phyloP scores from a whole-genome alignment of 2,113 vertebrate species.

The Mohoua ochrocephala region DNA sequence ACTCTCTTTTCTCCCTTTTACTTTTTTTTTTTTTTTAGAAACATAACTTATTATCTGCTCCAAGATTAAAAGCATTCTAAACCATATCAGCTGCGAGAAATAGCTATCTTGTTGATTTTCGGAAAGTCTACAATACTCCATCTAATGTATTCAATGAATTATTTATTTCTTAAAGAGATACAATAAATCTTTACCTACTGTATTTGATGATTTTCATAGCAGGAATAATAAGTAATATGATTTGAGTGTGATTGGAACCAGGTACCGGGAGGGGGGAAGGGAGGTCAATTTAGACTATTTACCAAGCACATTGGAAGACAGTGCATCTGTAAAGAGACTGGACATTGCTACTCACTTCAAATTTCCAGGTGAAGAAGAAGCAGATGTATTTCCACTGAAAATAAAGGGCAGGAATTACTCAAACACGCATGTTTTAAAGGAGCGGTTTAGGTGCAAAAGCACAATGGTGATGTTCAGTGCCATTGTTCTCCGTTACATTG shows the following conservation, averaged over 20 bases:
- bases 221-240: constrained; percentile 67
- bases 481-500: background rate
- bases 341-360: background rate
- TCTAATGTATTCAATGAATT: constrained; percentile 67
- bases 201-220: constrained; percentile 68
- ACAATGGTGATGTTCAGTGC: background rate
- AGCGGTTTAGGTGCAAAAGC: constrained; percentile 9
- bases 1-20: background rate
- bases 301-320: background rate
- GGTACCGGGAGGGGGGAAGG: constrained; percentile 12
- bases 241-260: constrained; percentile 52
- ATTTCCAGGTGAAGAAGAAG: background rate
- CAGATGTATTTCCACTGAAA: background rate
- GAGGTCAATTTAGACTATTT: constrained; percentile 40
- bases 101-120: constrained; percentile 61
- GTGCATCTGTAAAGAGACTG: background rate
- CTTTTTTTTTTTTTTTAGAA: background rate
- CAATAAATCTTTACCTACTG: constrained; percentile 68
- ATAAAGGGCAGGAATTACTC: background rate
- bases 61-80: constrained; percentile 62
- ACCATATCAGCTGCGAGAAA: constrained; percentile 33
- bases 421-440: background rate
- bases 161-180: constrained; percentile 70
- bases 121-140: constrained; percentile 58
- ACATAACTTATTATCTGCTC: constrained; percentile 56